A percentile compares a stretch with the other conserved stretches of the same genome.
phyloP scores from a whole-genome alignment of 2,113 vertebrate genomes.

The Accipiter virgatus region DNA sequence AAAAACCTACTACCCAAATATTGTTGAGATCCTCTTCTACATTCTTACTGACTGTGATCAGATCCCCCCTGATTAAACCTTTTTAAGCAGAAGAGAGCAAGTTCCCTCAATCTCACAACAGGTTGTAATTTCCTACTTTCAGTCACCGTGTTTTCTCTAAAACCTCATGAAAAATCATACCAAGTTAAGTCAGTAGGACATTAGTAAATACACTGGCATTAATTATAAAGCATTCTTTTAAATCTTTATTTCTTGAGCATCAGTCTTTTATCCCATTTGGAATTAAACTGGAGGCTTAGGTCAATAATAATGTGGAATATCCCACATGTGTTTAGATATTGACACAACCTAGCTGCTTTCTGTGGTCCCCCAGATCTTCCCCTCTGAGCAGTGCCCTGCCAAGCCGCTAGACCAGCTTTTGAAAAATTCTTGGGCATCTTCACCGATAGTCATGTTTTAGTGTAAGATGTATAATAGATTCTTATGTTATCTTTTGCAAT shows the following conservation, averaged over 20 bases:
- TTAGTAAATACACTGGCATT: neutral
- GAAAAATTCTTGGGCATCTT: neutral
- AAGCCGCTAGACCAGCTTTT: neutral
- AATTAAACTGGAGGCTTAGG: neutral
- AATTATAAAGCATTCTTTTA: neutral
- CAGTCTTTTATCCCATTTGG: neutral
- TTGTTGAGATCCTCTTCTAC: neutral
- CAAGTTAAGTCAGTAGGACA: neutral
- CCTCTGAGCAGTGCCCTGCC: neutral
- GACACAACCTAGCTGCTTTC: too few relatives aligned
- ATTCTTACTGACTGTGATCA: neutral
- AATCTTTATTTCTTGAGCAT: neutral
- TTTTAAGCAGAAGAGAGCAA: neutral
- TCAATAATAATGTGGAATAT: neutral
- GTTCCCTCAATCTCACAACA: neutral
- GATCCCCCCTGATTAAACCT: neutral
- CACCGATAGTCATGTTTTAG: neutral
- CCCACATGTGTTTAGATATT: neutral
- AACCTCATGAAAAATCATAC: neutral
- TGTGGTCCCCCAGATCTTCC: neutral
- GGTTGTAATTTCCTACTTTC: neutral
- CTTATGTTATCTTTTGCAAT: neutral
- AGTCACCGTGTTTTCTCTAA: neutral
- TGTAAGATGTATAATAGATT: too few relatives aligned
- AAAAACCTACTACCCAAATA: neutral